A percentile compares a stretch with the other conserved stretches of the same genome.
These are phyloP conservation scores for Oegoconia quadripuncta DNA, from an alignment of 2,888 invertebrate genomes.

Conservation along the genomic window DNA sequence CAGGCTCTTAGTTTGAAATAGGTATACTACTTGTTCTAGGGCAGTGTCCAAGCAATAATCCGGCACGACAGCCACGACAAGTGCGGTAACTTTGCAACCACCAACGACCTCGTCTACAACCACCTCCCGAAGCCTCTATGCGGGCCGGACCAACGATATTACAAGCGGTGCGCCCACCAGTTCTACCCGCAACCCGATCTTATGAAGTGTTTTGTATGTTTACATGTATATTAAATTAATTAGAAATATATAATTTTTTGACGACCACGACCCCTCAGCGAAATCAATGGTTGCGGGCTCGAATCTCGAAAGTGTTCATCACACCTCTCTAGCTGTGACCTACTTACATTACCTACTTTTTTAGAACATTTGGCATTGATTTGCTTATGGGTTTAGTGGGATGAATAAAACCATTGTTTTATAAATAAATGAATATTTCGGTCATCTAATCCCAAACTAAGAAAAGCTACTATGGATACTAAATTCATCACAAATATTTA, in stretches of 20 bases:
- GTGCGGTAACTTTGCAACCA: slow-evolving; percentile 71
- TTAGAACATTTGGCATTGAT: no score
- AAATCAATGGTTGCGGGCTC: slow-evolving; percentile 1
- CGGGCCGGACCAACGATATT: slow-evolving; percentile 58
- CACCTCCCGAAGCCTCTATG: slow-evolving; percentile 73
- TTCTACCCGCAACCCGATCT: slow-evolving; percentile 64
- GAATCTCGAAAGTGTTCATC: slow-evolving; percentile 1
- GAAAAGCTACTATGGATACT: no score
- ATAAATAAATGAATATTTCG: no score
- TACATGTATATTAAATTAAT: no score
- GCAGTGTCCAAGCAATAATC: slow-evolving; percentile 52
- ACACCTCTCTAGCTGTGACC: no score
- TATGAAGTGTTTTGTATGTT: slow-evolving; percentile 60
- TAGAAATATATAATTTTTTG: no score
- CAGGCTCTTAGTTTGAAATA: background rate
- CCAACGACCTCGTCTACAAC: slow-evolving; percentile 74
- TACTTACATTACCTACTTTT: no score
- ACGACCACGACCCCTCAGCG: no score
- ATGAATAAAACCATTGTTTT: no score
- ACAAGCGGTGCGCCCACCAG: slow-evolving; percentile 57
- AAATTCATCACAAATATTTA: no score
- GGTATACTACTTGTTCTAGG: slow-evolving; percentile 41
- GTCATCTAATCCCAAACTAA: no score
- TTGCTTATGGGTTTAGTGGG: no score
- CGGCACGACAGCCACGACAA: slow-evolving; percentile 60